Evolutionary conservation across 2,888 invertebrate genomes (phyloP).

Genomic region (Ariolimax columbianus): DNA sequence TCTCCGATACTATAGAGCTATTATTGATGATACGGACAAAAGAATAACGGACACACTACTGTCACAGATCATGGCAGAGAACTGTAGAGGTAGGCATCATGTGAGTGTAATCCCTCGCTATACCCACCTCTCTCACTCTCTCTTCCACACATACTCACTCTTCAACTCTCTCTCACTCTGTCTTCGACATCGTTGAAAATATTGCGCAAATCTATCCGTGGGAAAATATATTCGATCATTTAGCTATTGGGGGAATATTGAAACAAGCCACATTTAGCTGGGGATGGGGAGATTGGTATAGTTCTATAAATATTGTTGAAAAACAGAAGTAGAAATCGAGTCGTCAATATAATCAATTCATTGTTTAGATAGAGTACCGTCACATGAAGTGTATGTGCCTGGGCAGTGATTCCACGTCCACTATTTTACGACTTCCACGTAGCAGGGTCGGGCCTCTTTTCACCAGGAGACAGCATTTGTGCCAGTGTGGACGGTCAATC

Average conservation of each 20-base stretch:
- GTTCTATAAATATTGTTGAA: constrained; percentile 32
- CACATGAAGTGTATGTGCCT: not conserved
- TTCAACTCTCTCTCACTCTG: no score
- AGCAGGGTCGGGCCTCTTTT: not conserved
- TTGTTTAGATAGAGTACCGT: constrained; percentile 11
- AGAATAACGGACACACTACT: no score
- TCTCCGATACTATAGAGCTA: no score
- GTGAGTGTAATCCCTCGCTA: no score
- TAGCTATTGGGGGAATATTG: not conserved
- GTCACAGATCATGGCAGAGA: no score
- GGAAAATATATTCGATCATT: constrained; percentile 27
- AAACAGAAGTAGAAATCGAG: not conserved
- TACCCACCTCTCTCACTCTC: no score
- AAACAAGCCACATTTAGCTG: not conserved
- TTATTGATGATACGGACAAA: no score
- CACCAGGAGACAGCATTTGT: constrained; percentile 15
- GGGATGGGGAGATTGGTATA: not conserved
- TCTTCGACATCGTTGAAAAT: no score
- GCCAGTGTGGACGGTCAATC: constrained; percentile 37
- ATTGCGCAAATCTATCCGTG: no score
- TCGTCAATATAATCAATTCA: constrained; percentile 44
- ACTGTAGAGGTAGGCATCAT: no score
- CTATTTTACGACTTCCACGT: not conserved
- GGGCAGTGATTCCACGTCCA: not conserved
- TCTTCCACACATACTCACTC: no score